These are phyloP conservation scores for Anhinga anhinga DNA, from an alignment of 2,113 vertebrate genomes.

Conservation along the genomic window DNA sequence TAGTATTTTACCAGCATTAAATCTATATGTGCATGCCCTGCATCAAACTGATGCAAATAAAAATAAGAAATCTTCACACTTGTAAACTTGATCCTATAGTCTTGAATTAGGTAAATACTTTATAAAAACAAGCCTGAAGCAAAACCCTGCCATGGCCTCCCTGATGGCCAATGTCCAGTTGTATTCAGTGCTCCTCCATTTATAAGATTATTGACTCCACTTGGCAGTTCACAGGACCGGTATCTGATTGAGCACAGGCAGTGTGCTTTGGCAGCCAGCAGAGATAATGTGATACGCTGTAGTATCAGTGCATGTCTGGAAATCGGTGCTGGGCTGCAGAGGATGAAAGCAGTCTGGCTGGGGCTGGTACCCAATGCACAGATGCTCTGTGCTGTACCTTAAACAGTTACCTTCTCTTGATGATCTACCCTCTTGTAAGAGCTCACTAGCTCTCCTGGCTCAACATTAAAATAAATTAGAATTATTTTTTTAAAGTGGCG, in stretches of 20 bases:
- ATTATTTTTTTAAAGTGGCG: not conserved
- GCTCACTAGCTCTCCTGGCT: not conserved
- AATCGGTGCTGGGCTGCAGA: not conserved
- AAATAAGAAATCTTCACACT: not conserved
- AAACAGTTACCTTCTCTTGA: not conserved
- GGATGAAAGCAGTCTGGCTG: not conserved
- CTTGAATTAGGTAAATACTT: not conserved
- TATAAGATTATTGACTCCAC: not conserved
- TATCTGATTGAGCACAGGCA: not conserved
- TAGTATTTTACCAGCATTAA: not conserved
- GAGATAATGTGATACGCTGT: accelerated
- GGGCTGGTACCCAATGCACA: not conserved
- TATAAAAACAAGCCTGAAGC: not conserved
- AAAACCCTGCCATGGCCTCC: accelerated
- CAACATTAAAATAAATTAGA: not conserved
- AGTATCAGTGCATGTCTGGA: not conserved
- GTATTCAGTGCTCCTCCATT: not conserved
- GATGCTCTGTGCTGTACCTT: not conserved
- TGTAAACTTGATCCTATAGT: not conserved
- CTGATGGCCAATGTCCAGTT: accelerated
- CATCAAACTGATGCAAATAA: not conserved
- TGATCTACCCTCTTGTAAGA: not conserved
- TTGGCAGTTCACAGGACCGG: not conserved
- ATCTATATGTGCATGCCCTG: accelerated
- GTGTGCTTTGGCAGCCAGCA: not conserved